Evolutionary conservation across 2,113 vertebrate species (phyloP), one percentile per base, ranked within the genome.

Genomic region (Morphnarchus princeps): DNA sequence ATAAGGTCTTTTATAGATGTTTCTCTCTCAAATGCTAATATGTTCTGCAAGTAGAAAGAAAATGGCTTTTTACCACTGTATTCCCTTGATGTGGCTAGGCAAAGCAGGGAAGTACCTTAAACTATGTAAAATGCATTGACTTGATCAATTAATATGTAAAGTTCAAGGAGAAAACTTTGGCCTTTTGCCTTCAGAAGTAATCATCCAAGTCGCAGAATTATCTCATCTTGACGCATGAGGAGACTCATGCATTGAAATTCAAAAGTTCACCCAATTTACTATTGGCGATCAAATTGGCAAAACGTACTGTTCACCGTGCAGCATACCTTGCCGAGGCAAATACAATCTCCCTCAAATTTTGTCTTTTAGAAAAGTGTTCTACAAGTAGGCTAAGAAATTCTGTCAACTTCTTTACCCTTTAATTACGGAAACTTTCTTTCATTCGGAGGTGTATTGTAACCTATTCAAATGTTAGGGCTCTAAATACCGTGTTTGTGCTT

Each of bases 21-120:
- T 91, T 87, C 49, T 29, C 81, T 96, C 91, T 97, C 84, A 97
- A 97, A 94, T 96, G 94, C 82, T 97, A 93, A 95, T 91, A 83
- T 87, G 83, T 88, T 91, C 72, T 80, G 52, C 73, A 85, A 91
- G 66, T 58, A 76, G 42, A 94, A 95, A 93, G 69, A 93, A 90
- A 96, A 93, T 70, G 61, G 25, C 80, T 91, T 95, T 96, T 93
- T 92, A 77, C 49, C 36, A 83, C 61, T 57, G 13, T 71, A 50
- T 87, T 96, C 76, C 78, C 91, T 96, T 93, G 81, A 93, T 67
- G 88, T 85, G 71, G 7, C 72, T 88, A 92, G 82, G 84, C 50
- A 93, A 95, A 95, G 55, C 47, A 80, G 40, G 69, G 66, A 88
- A 70, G 89, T 93, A 74, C 55, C 91, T 95, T 90, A 93, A 97